Evolutionary conservation across 1,140 invertebrate genomes (phyloP), one percentile per base, ranked within the genome.

Genomic region (Drosophila ogumai): DNA sequence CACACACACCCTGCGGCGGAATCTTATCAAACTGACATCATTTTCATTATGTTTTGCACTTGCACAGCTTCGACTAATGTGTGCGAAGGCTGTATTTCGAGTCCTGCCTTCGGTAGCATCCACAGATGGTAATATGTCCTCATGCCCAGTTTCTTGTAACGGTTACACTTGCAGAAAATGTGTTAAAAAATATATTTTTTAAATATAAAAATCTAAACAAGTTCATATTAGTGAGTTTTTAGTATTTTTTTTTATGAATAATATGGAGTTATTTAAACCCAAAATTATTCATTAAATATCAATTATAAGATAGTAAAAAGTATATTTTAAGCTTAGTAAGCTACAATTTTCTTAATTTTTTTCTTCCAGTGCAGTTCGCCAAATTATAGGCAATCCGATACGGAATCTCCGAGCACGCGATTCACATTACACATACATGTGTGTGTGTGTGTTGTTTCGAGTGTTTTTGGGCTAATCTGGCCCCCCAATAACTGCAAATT

Each of bases 11-110:
- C 71, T 58, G 66, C 17, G 40, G 50, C 50, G 31, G 69, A 82
- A 80, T 88, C 84, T 88, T 87, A 88, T 84, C 76, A 87, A 84
- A 87, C 84, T 88, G 72, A 87, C 80, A 88, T 87, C 80, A 87
- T 88, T 88, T 88, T 88, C 76, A 88, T 90, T 90, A 90, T 90
- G 73, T 81, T 88, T 88, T 81, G 80, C 68, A 80, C 67, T 87
- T 80, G 80, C 80, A 81, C 84, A 90, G 84, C 85, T 77, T 88
- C 72, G 55, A 67, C 77, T 81, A 87, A 87, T 88, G 52, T 36
- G 19, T 64, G 54, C 36, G 40, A 41, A 44, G 52, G 25, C 40
- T 36, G 32, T 9, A 9, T 9, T 22, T 22, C 50, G 65, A 55
- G 67, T 36, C 50, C 63, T 55, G 25, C 6, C 12, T 28, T 43